A percentile compares a stretch with the other conserved stretches of the same genome.
Evolutionary conservation across 2,888 invertebrate species (phyloP).

Genomic region (Lithosia quadra): DNA sequence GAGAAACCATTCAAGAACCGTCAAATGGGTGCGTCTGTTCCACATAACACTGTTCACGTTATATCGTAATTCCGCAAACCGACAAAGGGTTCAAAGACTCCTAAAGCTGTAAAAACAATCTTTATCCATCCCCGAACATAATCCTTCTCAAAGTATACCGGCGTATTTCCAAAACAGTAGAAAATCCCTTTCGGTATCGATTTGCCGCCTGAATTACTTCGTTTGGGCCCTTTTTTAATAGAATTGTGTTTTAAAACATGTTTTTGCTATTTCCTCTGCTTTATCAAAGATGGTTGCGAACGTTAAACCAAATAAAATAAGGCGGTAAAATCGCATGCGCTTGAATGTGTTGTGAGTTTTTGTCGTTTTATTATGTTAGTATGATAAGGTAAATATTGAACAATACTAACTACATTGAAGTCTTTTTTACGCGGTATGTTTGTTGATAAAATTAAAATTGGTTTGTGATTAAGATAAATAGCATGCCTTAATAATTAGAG

Average conservation of each 20-base stretch:
- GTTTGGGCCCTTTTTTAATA: conserved; percentile 66
- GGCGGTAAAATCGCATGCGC: conserved; percentile 42
- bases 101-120: conserved; percentile 85
- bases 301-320: conserved; percentile 35
- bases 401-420: not conserved
- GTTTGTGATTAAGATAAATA: no score
- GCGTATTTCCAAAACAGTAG: conserved; percentile 85
- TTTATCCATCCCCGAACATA: conserved; percentile 70
- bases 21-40: conserved; percentile 70
- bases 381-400: conserved; percentile 48
- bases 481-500: no score
- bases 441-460: no score
- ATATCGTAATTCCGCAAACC: conserved; percentile 73
- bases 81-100: conserved; percentile 75
- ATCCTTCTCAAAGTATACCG: conserved; percentile 81
- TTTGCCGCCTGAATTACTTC: conserved; percentile 82
- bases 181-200: conserved; percentile 83
- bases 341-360: conserved; percentile 36
- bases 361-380: conserved; percentile 33
- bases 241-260: conserved; percentile 70
- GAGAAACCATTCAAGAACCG: conserved; percentile 60
- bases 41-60: conserved; percentile 61
- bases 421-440: no score
- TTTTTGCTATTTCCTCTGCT: conserved; percentile 61
- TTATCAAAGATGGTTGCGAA: conserved; percentile 44